Conservation (phyloP, 2,113 vertebrate genomes). For the Python bivittatus region DNA sequence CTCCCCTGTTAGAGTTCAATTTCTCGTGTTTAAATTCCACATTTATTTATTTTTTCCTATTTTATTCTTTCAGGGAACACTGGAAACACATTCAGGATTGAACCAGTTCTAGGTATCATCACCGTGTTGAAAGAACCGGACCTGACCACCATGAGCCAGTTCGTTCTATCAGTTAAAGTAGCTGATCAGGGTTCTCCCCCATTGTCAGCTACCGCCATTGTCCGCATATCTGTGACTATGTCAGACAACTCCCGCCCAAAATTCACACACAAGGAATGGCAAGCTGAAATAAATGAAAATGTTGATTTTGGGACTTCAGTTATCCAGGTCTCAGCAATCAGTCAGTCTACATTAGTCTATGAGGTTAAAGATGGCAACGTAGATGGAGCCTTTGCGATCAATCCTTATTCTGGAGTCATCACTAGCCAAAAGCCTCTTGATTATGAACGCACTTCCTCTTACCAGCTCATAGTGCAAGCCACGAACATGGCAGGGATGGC, state of each 20-base stretch:
- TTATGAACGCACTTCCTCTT: constrained; percentile 82
- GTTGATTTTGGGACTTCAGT: constrained; percentile 87
- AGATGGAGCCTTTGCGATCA: constrained; percentile 84
- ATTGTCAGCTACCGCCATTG: constrained; percentile 86
- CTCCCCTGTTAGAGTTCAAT: too few species aligned
- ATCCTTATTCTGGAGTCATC: constrained; percentile 94
- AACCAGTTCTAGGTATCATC: constrained; percentile 91
- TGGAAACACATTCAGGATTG: constrained; percentile 89
- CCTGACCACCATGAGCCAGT: constrained; percentile 86
- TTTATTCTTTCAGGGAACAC: constrained; percentile 85
- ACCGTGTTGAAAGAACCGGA: constrained; percentile 88
- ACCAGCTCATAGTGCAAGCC: constrained; percentile 85
- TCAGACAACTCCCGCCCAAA: constrained; percentile 92
- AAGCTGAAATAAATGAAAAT: constrained; percentile 89
- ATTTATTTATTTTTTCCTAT: constrained; percentile 51
- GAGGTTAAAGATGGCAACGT: constrained; percentile 88
- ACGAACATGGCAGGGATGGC: constrained; percentile 97
- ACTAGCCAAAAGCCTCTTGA: constrained; percentile 86
- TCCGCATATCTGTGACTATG: constrained; percentile 88
- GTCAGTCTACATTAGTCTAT: constrained; percentile 90
- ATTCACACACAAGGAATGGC: constrained; percentile 90
- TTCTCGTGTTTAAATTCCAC: neutral
- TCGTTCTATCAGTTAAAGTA: constrained; percentile 90
- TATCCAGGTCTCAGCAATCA: constrained; percentile 86
- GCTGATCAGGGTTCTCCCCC: constrained; percentile 87